Base-by-base conservation (phyloP, 2,113 vertebrate genomes). In the Rhea americana region DNA sequence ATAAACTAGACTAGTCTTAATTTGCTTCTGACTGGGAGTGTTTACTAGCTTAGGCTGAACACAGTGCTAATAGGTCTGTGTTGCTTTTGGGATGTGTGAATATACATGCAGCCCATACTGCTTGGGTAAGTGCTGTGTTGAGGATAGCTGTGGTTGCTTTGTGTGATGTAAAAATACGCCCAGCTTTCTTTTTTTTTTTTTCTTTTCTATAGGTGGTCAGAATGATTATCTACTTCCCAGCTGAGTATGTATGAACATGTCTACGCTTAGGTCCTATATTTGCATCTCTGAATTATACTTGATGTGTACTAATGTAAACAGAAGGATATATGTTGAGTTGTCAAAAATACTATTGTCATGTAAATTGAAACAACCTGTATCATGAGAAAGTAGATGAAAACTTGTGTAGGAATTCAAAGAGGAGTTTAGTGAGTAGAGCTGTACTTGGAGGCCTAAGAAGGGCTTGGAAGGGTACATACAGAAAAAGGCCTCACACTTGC, bases 91-190 rank as follows among this genome's bases (percentile, higher is more conserved):
- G 17, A 74, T 1, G 1, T 13, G 37, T 3, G 0, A 6, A 22
- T 62, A 21, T 25, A 13, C 21, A 24, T 67, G 25, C 7, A 7
- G 45, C 45, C 18, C 45, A 47, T 47, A 18, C 6, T 5, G 7
- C 24, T 8, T 15, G 35, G 19, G 21, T 19, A 30, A 16, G 15
- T 67, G 30, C 80, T 39, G 0, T 1, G 0, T 1, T 48, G 41
- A 30, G 28, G 25, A n/a, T 81, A n/a, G n/a, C 50, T 81, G 45
- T 66, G 63, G 0, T 8, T 56, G 13, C 45, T 41, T 39, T 56
- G 35, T 11, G 7, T 48, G 37, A 53, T 24, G 30, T 43, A 7
- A 43, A 41, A 66, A 18, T 18, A 39, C 41, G 9, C 32, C 37
- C 53, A 50, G 35, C 41, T 63, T 51, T 35, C n/a, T n/a, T n/a